Evolutionary conservation across 2,888 invertebrate species (phyloP), one percentile per base, ranked within the genome.

Genomic region (Leptopterna dolabrata): DNA sequence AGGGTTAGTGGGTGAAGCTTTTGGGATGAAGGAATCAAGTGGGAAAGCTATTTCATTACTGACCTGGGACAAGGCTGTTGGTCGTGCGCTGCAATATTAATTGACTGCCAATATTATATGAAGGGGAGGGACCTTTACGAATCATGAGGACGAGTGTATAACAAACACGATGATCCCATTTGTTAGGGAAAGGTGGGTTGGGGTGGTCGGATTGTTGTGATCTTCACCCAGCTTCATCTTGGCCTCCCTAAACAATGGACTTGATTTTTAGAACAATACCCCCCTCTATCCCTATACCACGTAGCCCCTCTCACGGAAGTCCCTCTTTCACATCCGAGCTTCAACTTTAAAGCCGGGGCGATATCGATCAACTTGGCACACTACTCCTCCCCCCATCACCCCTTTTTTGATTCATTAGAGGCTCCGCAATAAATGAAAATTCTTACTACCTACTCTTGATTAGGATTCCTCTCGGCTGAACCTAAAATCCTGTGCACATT

Each of bases 41-140:
- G 81, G 81, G 55, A 78, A 55, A 30, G 51, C 29, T 51, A 81
- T 47, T 51, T 36, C 47, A 81, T 47, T 55, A 51, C 81, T 81
- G 81, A 81, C 81, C 81, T 81, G 47, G 81, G 81, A 36, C 55
- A 81, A 81, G 24, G 27, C 47, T 30, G 81, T 19, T 47, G 30
- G 24, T 4, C 30, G 81, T 81, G 81, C 55, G 51, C 81, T 81
- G 30, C 27, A 47, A 43, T 78, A 78, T 78, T 78, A 45, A 78
- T 78, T 78, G 45, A 29, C 47, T 47, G 24, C 47, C 78, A 45
- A 45, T 78, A 45, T 78, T 78, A 78, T 78, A 78, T 45, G 47
- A 78, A 45, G 45, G 41, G 78, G 41, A 45, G 73, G 13, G 27
- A n/a, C 19, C 71, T 24, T 27, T 71, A 24, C 30, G 30, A 41